These are phyloP conservation scores for Ophiodon elongatus DNA, from an alignment of 2,113 vertebrate genomes.

Conservation along the genomic window DNA sequence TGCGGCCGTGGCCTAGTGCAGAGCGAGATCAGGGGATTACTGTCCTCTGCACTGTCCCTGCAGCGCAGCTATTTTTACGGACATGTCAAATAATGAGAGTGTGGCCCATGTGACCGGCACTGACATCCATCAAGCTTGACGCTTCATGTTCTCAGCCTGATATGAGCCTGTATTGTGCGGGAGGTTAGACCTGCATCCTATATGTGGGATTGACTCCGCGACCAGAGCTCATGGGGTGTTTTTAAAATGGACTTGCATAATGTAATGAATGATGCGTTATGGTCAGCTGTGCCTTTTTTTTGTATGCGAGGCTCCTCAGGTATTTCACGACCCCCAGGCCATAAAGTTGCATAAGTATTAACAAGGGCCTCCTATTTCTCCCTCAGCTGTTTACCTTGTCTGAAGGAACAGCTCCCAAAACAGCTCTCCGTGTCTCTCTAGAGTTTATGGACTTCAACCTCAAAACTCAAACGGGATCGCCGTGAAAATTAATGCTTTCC, in stretches of 20 bases:
- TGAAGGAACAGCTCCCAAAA: constrained; percentile 13
- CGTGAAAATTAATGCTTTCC: constrained; percentile 56
- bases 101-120: constrained; percentile 48
- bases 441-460: constrained; percentile 24
- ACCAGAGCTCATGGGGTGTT: constrained; percentile 37
- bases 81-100: constrained; percentile 73
- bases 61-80: constrained; percentile 68
- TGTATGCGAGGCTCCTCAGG: not conserved
- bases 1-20: constrained; percentile 59
- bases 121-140: constrained; percentile 56
- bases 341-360: constrained; percentile 14
- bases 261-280: not conserved
- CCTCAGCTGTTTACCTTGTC: constrained; percentile 29
- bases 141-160: constrained; percentile 42
- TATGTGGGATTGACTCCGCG: not conserved
- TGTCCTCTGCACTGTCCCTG: constrained; percentile 47
- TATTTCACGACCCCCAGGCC: constrained; percentile 25
- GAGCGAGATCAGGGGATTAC: constrained; percentile 79
- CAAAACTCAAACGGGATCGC: constrained; percentile 11
- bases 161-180: constrained; percentile 10
- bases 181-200: constrained; percentile 17
- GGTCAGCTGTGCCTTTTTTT: constrained; percentile 1
- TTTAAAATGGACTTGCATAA: constrained; percentile 20
- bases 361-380: constrained; percentile 34
- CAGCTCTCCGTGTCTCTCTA: not conserved